Base-by-base conservation (phyloP, 30 jellyfish, hydroid and myxozoan genomes). In the Morbakka virulenta region DNA sequence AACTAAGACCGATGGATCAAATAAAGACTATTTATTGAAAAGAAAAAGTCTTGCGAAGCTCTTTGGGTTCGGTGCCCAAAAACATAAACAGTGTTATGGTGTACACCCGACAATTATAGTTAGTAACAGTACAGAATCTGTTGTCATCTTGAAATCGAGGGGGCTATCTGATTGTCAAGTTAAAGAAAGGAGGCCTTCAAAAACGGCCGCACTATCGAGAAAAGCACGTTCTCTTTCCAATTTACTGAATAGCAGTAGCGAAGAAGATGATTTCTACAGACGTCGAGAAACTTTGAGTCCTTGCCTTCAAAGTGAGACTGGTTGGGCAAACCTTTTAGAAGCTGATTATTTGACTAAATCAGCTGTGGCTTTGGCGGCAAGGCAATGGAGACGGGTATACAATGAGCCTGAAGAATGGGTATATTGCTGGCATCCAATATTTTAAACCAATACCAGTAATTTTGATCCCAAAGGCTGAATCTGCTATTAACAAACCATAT, bases 391-490 rank as follows among this genome's bases (percentile, higher is more conserved):
- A 4, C 72, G 52, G 22, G 4, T 73, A 32, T 34, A 34, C 22
- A 22, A 26, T 48, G 57, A 83, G 24, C 63, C 63, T 36, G 87
- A 83, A 14, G 51, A 80, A 29, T 83, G 94, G 94, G 26, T 83
- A 73, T 83, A 83, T 33, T 83, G 94, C 29, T 83, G 94, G 94
- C 94, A 83, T 35, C 94, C 94, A 0, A 28, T 83, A 31, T 25
- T 80, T 24, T 27, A 14, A 23, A 21, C n/a, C n/a, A n/a, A n/a
- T n/a, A n/a, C n/a, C n/a, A n/a, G n/a, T n/a, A n/a, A n/a, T n/a
- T n/a, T n/a, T n/a, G n/a, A n/a, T n/a, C n/a, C n/a, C n/a, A n/a
- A n/a, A n/a, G n/a, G n/a, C n/a, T n/a, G n/a, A n/a, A n/a, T n/a
- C n/a, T n/a, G n/a, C n/a, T n/a, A n/a, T n/a, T n/a, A n/a, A n/a